phyloP scores from a whole-genome alignment of 2,888 invertebrate species.

The Syritta pipiens region DNA sequence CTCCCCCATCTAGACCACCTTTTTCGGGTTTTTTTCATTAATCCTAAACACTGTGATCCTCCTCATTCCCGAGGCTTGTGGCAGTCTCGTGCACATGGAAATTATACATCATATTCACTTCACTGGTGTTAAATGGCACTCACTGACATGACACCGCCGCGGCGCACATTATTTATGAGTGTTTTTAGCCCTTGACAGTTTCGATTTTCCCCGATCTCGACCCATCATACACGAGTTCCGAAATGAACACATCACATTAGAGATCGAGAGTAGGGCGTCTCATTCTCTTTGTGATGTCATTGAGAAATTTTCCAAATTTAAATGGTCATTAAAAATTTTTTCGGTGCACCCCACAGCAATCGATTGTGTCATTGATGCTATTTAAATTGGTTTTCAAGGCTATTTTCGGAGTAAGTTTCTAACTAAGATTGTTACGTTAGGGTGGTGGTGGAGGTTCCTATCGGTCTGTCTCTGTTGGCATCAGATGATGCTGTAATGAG shows the following conservation, averaged over 20 bases:
- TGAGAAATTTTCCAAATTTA: slow-evolving; percentile 68
- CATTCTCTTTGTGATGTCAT: slow-evolving; percentile 50
- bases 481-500: slow-evolving; percentile 60
- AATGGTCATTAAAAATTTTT: slow-evolving; percentile 67
- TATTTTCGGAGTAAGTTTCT: slow-evolving; percentile 55
- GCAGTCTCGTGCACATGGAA: slow-evolving; percentile 41
- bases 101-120: slow-evolving; percentile 62
- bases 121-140: slow-evolving; percentile 67
- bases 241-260: slow-evolving; percentile 59
- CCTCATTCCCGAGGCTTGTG: slow-evolving; percentile 14
- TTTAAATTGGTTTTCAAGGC: slow-evolving; percentile 67
- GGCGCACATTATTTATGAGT: slow-evolving; percentile 63
- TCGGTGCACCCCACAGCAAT: slow-evolving; percentile 49
- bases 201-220: slow-evolving; percentile 27
- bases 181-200: slow-evolving; percentile 66
- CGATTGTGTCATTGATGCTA: slow-evolving; percentile 60
- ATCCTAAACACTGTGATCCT: slow-evolving; percentile 20
- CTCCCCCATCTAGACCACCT: background rate
- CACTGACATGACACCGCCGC: slow-evolving; percentile 47
- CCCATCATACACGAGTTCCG: slow-evolving; percentile 42
- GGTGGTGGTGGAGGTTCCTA: slow-evolving; percentile 26
- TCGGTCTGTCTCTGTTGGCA: slow-evolving; percentile 21
- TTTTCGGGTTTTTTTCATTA: slow-evolving; percentile 35
- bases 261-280: slow-evolving; percentile 27
- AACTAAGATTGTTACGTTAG: slow-evolving; percentile 23